Evolutionary conservation across 1,140 invertebrate genomes (phyloP), one percentile per base, ranked within the genome.

Genomic region (Diabrotica undecimpunctata): DNA sequence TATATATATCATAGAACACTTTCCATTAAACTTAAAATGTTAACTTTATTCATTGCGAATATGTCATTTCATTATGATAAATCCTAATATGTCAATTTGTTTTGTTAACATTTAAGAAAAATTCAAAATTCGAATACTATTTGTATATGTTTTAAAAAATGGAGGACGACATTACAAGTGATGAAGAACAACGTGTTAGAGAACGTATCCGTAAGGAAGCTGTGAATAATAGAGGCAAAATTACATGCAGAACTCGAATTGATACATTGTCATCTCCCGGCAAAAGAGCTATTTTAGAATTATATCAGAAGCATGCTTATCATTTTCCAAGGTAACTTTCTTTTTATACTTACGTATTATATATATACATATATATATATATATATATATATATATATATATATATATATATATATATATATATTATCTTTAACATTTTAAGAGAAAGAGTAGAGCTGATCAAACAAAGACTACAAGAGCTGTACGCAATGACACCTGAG

Each of bases 401-500:
- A n/a, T n/a, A n/a, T n/a, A n/a, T n/a, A n/a, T n/a, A n/a, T n/a
- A n/a, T n/a, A n/a, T n/a, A n/a, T n/a, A n/a, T n/a, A n/a, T n/a
- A 25, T 46, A n/a, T 10, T 46, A 46, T 8, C 7, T 46, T 46
- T 46, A 46, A 46, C 6, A 46, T 46, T 46, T 46, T 46, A 10
- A 46, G 54, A 55, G 70, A 71, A 13, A 70, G 68, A 63, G 69
- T 68, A 5, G 67, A 72, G 25, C 66, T 64, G 37, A 63, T 75
- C 10, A 72, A 72, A 39, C 52, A 54, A 11, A 64, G 69, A 25
- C 50, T 76, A 25, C 73, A 74, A 36, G 72, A 75, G 64, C 58
- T 71, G 6, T 76, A 72, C 61, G 71, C 73, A 2, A 76, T 76
- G 74, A 71, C 72, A 7, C 73, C 74, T 5, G 74, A 76, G 64